These are phyloP conservation scores for Caenorhabditis uteleia DNA, from an alignment of 2,888 invertebrate genomes.

Conservation along the genomic window DNA sequence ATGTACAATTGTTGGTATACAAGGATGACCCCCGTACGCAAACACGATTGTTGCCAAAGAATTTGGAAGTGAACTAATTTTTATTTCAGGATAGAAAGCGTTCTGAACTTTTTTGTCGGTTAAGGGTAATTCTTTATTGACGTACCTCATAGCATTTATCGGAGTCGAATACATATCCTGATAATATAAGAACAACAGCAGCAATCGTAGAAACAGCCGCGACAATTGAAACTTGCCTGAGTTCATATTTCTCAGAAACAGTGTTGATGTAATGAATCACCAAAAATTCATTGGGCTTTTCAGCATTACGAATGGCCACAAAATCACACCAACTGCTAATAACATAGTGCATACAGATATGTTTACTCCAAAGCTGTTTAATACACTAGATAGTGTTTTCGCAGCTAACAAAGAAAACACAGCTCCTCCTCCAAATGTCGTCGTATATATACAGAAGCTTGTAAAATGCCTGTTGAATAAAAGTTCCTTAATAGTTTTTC, in stretches of 20 bases:
- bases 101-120: slow-evolving; percentile 10
- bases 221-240: slow-evolving; percentile 48
- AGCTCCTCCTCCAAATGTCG: slow-evolving; percentile 36
- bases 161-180: slow-evolving; percentile 32
- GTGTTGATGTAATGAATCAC: slow-evolving; percentile 5
- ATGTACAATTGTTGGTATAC: slow-evolving; percentile 42
- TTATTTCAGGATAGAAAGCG: slow-evolving; percentile 19
- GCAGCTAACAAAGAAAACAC: slow-evolving; percentile 40
- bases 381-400: slow-evolving; percentile 37
- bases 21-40: slow-evolving; percentile 47
- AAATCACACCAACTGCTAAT: slow-evolving; percentile 23
- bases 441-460: slow-evolving; percentile 24
- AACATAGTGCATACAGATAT: slow-evolving; percentile 35
- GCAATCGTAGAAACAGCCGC: slow-evolving; percentile 37
- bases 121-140: background rate
- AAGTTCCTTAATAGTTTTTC: no score
- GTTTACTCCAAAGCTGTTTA: slow-evolving; percentile 16
- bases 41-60: slow-evolving; percentile 45
- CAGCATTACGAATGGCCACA: slow-evolving; percentile 46
- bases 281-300: slow-evolving; percentile 48
- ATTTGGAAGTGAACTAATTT: slow-evolving; percentile 12
- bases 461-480: slow-evolving; percentile 10
- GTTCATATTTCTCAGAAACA: no score
- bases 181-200: slow-evolving; percentile 37
- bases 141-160: slow-evolving; percentile 22